phyloP scores from a whole-genome alignment of 2,797 vertebrate genomes.

The Urophycis tenuis region DNA sequence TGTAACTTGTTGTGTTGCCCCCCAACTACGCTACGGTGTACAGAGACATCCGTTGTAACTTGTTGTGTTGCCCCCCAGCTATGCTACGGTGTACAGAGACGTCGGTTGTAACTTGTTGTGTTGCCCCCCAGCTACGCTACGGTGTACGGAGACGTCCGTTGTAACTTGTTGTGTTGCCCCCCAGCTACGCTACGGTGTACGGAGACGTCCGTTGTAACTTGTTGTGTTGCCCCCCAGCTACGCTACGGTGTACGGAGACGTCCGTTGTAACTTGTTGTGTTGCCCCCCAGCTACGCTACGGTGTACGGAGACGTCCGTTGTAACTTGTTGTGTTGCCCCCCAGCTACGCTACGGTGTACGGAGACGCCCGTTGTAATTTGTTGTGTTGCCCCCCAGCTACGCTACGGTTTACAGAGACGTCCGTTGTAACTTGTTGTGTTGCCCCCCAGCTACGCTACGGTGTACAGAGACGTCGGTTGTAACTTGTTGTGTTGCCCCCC shows the following conservation, averaged over 20 bases:
- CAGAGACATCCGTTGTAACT: conserved; percentile 63
- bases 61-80: conserved; percentile 67
- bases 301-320: conserved; percentile 82
- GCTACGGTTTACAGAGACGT: conserved; percentile 82
- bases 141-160: conserved; percentile 82
- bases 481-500: conserved; percentile 21
- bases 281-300: conserved; percentile 72
- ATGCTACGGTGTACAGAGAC: conserved; percentile 82
- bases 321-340: conserved; percentile 1
- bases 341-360: conserved; percentile 85
- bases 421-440: not conserved
- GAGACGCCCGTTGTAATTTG: conserved; percentile 58
- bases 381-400: conserved; percentile 71
- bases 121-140: conserved; percentile 73
- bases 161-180: conserved; percentile 9
- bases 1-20: conserved; percentile 7
- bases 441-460: conserved; percentile 74
- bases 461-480: conserved; percentile 80
- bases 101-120: not conserved
- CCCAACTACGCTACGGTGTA: conserved; percentile 83
- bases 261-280: not conserved
- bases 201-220: conserved; percentile 61
- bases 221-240: conserved; percentile 72
- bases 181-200: conserved; percentile 84
- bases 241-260: conserved; percentile 80